Evolutionary conservation across 2,888 invertebrate species (phyloP), one percentile per base, ranked within the genome.

Genomic region (Piscicola geometra): DNA sequence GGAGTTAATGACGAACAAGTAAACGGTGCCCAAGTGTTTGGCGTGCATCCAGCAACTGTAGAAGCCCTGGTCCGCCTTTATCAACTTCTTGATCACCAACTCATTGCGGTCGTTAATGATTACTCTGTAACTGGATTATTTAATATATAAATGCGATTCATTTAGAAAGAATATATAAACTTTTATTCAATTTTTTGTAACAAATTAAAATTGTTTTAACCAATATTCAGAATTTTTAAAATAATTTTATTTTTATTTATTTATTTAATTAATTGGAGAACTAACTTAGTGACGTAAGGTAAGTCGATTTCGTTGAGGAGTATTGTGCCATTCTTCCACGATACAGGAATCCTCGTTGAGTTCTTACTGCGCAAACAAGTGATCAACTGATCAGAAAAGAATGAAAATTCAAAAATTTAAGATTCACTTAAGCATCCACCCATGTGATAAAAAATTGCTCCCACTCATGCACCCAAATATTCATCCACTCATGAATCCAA

Each of bases 291-390:
- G 18, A 56, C 33, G 32, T 50, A 56, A 21, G 41, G 28, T 15
- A 76, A 12, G 18, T 75, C 70, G 28, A 12, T 47, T 41, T 74
- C 74, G 18, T 76, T 64, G 3, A 76, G 9, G 3, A 76, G 35
- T 28, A 56, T 36, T 28, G 76, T 50, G 18, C 68, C 76, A 52
- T 76, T 76, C 56, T 75, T 75, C 76, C 76, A 76, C 18, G 75
- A 41, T 21, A 76, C 35, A 25, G 76, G 32, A 2, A 64, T 0
- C n/a, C 21, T 71, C 18, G 25, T 2, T 41, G 64, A 33, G 0
- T 71, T 73, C 30, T 50, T 21, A 41, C 73, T 73, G 64, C 21
- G 15, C 15, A 64, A 64, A 28, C 3, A 64, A 28, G 21, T 64
- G 3, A 64, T 12, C 3, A 12, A 28, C 21, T 64, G 30, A 64